A percentile compares a stretch with the other conserved stretches of the same genome.
Conservation (phyloP, 2,888 invertebrate species). For the Himalopsyche anomala region DNA sequence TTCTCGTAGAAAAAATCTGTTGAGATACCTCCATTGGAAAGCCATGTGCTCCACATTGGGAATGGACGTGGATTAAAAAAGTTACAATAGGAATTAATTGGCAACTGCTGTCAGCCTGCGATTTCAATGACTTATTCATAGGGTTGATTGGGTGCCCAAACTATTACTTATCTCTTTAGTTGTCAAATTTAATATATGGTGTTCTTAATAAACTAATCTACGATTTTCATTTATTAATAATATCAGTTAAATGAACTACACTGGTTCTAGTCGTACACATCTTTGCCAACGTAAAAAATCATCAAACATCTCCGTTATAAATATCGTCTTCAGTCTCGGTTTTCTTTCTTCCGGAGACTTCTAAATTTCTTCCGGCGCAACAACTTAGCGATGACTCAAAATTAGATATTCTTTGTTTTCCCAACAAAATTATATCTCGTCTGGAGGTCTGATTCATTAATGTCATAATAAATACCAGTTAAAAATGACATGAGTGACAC, state of each 20-base stretch:
- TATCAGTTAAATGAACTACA: not conserved
- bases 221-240: not conserved
- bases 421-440: not conserved
- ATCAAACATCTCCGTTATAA: conserved; percentile 3
- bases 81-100: no score
- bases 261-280: not conserved
- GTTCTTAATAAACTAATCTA: not conserved
- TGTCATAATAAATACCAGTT: no score
- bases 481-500: no score
- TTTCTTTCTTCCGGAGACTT: conserved; percentile 20
- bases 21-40: no score
- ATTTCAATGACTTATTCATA: no score
- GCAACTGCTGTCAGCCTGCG: no score
- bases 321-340: not conserved
- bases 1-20: no score
- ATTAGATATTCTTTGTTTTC: conserved; percentile 5
- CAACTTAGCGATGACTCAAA: not conserved
- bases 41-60: no score
- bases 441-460: not conserved
- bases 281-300: not conserved
- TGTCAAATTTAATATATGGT: not conserved
- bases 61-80: no score
- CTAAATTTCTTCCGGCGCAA: not conserved
- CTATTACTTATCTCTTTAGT: no score
- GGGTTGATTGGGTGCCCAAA: no score